Conservation (phyloP, 1,140 invertebrate genomes). For the Drosophila nasuta region DNA sequence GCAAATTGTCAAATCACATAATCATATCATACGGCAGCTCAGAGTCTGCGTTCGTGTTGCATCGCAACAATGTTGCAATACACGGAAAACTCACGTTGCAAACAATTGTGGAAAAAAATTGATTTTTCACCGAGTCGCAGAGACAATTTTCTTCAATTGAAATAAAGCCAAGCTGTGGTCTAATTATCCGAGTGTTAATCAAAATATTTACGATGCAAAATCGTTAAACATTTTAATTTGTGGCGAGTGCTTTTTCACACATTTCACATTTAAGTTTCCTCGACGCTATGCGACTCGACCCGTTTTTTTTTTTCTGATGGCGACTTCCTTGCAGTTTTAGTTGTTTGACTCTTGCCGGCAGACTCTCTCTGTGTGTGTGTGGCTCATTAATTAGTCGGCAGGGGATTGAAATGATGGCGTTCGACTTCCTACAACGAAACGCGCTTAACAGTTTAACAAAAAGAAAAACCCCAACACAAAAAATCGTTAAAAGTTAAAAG, state of each 20-base stretch:
- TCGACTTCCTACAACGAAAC: constrained; percentile 72
- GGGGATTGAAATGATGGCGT: constrained; percentile 47
- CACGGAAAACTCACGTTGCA: constrained; percentile 57
- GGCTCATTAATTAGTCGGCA: constrained; percentile 70
- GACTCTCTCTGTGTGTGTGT: constrained; percentile 11
- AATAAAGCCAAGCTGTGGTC: constrained; percentile 30
- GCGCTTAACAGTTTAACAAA: constrained; percentile 41
- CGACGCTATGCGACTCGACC: constrained; percentile 3
- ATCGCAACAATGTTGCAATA: constrained; percentile 8
- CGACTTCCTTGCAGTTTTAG: constrained; percentile 62
- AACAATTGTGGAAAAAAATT: constrained; percentile 6
- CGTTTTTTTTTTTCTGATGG: constrained; percentile 34
- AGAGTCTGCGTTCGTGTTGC: constrained; percentile 27
- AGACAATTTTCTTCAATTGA: constrained; percentile 42
- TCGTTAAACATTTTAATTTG: constrained; percentile 70
- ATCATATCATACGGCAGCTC: constrained; percentile 77
- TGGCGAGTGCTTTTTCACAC: constrained; percentile 61
- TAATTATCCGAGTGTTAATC: constrained; percentile 67
- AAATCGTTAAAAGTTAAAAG: not conserved
- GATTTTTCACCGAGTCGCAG: constrained; percentile 14
- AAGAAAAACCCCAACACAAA: too few species aligned
- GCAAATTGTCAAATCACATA: constrained; percentile 82
- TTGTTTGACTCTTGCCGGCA: constrained; percentile 7
- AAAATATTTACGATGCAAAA: constrained; percentile 66
- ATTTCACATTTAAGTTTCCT: constrained; percentile 33